Conservation (phyloP, 2,797 vertebrate genomes). For the Myoxocephalus aenaeus region DNA sequence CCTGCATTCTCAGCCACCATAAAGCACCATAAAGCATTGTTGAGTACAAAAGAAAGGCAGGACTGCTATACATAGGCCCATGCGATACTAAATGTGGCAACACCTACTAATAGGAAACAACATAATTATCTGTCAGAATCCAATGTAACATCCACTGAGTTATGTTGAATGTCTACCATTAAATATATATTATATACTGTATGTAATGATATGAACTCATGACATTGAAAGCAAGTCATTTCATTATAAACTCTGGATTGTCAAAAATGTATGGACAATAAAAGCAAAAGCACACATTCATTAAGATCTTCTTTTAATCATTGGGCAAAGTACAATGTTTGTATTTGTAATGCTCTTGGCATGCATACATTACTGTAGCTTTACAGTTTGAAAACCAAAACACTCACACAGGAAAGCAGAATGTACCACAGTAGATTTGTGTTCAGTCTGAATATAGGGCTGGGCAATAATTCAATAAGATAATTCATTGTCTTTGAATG, state of each 20-base stretch:
- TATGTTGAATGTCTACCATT: neutral
- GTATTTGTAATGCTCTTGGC: conserved; percentile 40
- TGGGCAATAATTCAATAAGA: neutral
- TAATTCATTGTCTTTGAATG: neutral
- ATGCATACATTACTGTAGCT: conserved; percentile 47
- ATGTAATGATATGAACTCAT: neutral
- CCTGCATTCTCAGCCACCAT: conserved; percentile 77
- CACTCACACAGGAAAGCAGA: conserved; percentile 53
- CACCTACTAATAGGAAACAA: neutral
- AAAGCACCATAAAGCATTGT: conserved; percentile 73
- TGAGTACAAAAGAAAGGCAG: conserved; percentile 75
- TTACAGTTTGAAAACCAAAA: conserved; percentile 54
- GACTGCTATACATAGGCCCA: conserved; percentile 39
- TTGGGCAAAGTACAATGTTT: conserved; percentile 37
- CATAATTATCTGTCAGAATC: neutral
- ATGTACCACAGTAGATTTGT: conserved; percentile 22
- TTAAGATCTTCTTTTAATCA: conserved; percentile 23
- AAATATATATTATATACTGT: neutral
- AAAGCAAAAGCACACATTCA: conserved; percentile 45
- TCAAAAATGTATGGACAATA: conserved; percentile 56
- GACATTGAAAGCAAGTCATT: conserved; percentile 1
- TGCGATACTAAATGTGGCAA: neutral
- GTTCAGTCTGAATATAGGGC: conserved; percentile 7
- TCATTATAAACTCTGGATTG: conserved; percentile 51
- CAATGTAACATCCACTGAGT: neutral